Conservation (phyloP, 2,797 vertebrate species). For the Craterocephalus amniculus region DNA sequence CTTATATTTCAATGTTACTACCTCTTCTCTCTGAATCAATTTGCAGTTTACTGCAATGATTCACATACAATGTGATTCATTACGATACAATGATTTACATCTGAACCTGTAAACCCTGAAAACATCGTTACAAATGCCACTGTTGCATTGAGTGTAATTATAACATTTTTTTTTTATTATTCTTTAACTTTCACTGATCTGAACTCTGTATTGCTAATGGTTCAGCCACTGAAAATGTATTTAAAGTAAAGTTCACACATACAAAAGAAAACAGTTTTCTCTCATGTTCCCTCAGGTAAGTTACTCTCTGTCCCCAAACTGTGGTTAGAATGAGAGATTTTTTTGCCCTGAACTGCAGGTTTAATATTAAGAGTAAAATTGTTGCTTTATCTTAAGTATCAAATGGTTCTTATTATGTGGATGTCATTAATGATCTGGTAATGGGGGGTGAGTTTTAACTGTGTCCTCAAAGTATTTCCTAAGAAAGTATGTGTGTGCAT, state of each 20-base stretch:
- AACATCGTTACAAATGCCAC: background rate
- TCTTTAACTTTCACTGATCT: too few relatives aligned
- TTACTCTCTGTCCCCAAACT: background rate
- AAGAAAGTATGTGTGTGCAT: constrained; percentile 8
- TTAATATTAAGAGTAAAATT: background rate
- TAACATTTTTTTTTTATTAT: background rate
- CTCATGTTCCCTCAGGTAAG: background rate
- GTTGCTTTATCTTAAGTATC: background rate
- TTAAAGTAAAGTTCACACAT: background rate
- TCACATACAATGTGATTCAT: too few relatives aligned
- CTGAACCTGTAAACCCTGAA: background rate
- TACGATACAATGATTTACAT: background rate
- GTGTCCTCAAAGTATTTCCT: constrained; percentile 11
- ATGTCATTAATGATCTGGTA: background rate
- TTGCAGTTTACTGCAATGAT: too few relatives aligned
- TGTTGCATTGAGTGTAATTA: background rate
- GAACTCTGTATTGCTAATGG: too few relatives aligned
- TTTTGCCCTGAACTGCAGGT: background rate
- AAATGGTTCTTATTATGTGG: background rate
- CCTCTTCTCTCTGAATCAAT: background rate
- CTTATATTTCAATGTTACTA: background rate
- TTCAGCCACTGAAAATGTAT: too few relatives aligned
- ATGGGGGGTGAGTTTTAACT: background rate
- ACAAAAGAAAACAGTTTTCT: background rate
- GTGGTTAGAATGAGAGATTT: background rate